These are phyloP conservation scores for Netelia virgata DNA, from an alignment of 2,888 invertebrate genomes.

Conservation along the genomic window DNA sequence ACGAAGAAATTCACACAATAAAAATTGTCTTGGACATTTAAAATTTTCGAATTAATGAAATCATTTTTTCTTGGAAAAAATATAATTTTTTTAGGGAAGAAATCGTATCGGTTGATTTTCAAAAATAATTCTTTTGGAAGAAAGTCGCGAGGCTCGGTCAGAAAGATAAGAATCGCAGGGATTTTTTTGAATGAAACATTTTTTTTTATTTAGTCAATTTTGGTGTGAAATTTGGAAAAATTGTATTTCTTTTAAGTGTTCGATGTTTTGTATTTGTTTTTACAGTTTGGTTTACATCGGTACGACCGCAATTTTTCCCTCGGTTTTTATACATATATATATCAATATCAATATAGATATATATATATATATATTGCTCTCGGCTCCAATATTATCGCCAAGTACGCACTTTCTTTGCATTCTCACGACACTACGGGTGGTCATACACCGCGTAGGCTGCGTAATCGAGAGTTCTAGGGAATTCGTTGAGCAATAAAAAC, in stretches of 20 bases:
- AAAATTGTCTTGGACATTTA: no score
- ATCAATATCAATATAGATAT: no score
- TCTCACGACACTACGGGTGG: constrained; percentile 41
- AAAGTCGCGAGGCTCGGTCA: no score
- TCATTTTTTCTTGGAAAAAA: no score
- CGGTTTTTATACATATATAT: background rate
- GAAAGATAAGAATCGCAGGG: no score
- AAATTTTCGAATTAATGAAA: no score
- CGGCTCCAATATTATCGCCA: constrained; percentile 51
- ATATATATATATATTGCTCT: background rate
- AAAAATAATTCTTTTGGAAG: no score
- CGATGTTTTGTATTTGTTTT: background rate
- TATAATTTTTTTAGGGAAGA: no score
- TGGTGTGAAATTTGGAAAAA: background rate
- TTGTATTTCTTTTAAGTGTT: background rate
- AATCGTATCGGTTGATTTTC: no score
- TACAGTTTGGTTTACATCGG: background rate
- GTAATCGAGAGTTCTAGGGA: constrained; percentile 57
- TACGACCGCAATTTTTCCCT: background rate
- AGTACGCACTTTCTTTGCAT: constrained; percentile 60
- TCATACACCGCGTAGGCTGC: constrained; percentile 45
- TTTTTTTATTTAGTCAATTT: no score
- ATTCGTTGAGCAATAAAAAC: constrained; percentile 59
- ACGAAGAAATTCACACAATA: no score
- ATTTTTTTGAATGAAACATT: no score